Conservation (phyloP, 1,140 invertebrate genomes). For the Pollicipes pollicipes region DNA sequence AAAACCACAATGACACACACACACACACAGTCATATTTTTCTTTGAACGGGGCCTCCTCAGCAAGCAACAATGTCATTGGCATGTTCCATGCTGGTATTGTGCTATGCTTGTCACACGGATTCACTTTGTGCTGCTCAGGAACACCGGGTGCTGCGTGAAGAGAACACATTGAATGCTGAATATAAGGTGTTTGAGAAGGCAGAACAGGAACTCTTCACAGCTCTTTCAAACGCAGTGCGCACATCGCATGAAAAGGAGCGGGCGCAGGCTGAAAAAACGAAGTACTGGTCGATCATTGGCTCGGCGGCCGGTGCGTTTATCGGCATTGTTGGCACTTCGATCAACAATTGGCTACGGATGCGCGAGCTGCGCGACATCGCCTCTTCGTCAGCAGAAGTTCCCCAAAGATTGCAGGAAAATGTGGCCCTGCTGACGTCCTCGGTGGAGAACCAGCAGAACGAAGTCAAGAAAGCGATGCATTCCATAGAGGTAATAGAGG, state of each 20-base stretch:
- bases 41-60: too few species aligned
- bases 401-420: slow-evolving; percentile 13
- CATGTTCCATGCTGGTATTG: too few species aligned
- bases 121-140: too few species aligned
- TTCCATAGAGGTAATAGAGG: neutral
- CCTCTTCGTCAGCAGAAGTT: slow-evolving; percentile 25
- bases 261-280: slow-evolving; percentile 49
- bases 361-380: slow-evolving; percentile 40
- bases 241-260: slow-evolving; percentile 50
- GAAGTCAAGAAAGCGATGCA: slow-evolving; percentile 15
- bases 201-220: slow-evolving; percentile 45
- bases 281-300: slow-evolving; percentile 61
- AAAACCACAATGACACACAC: too few species aligned
- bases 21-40: too few species aligned
- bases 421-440: slow-evolving; percentile 18
- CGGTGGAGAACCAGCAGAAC: slow-evolving; percentile 20
- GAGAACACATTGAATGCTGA: slow-evolving; percentile 26
- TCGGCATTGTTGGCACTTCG: slow-evolving; percentile 42
- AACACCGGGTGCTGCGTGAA: slow-evolving; percentile 28
- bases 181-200: slow-evolving; percentile 26
- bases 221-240: slow-evolving; percentile 45
- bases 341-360: slow-evolving; percentile 45
- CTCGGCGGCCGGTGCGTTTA: slow-evolving; percentile 44
- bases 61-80: too few species aligned
- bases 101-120: too few species aligned